Evolutionary conservation across 1,140 invertebrate species (phyloP), one percentile per base, ranked within the genome.

Genomic region (Formica selysi): DNA sequence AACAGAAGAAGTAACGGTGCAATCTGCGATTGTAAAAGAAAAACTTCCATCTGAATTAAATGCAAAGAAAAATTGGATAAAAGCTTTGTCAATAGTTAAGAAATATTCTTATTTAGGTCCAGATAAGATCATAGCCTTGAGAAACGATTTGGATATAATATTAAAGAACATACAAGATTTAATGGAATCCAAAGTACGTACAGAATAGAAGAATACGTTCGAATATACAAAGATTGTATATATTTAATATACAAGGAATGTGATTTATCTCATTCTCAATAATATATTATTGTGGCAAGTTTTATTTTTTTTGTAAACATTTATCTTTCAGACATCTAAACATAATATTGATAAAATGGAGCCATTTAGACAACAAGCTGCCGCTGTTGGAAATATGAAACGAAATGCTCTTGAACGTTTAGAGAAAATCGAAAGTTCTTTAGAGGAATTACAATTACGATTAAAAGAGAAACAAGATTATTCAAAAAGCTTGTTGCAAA

Each of bases 351-450:
- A 98, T 93, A 98, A 98, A 94, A 95, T 98, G 79, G 96, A 97
- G 5, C 97, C 98, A 38, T 98, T 98, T 92, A 95, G 98, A 57
- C 98, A 98, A 91, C 98, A 98, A 95, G 97, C 98, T 3, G 96
- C 97, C 0, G 97, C 98, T 19, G 97, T 98, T 44, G 96, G 96
- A 22, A 96, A 97, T 36, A 98, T 98, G 92, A 98, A 98, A 91
- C 96, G 97, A 65, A 96, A 96, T 29, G 96, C 96, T 13, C 96
- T 97, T 1, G 97, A 97, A 85, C 96, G 96, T 79, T 95, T 98
- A 26, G 96, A 97, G 85, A 96, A 97, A 71, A 92, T 96, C 0
- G 96, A 97, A 71, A 95, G 94, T 22, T 96, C 96, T 81, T 93
- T 98, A 8, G 94, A 96, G 26, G 95, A 96, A 51, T 90, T 97